A percentile compares a stretch with the other conserved stretches of the same genome.
Conservation (phyloP, 2,113 vertebrate species). For the Catharus bicknelli region DNA sequence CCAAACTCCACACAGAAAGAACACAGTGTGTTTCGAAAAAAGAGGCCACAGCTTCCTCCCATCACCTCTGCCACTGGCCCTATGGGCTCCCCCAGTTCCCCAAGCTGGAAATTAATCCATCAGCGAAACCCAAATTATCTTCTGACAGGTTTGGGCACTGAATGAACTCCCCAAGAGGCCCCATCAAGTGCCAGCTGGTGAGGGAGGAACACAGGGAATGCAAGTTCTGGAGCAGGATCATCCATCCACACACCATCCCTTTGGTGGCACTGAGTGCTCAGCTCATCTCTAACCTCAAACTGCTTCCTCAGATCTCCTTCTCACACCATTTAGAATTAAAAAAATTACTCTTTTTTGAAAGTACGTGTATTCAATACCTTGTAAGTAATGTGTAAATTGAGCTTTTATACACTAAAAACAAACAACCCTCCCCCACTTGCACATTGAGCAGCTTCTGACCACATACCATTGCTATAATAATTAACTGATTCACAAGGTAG, state of each 20-base stretch:
- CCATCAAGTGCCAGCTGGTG: neutral
- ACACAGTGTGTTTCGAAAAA: neutral
- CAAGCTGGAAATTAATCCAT: neutral
- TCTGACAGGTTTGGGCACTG: neutral
- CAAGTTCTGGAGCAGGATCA: no score
- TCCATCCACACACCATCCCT: neutral
- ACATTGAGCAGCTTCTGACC: neutral
- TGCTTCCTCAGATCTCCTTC: neutral
- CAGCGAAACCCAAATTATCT: neutral
- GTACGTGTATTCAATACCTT: neutral
- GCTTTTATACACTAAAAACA: neutral
- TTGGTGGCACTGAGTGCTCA: neutral
- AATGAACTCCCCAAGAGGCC: neutral
- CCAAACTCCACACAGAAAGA: neutral
- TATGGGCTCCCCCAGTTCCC: neutral
- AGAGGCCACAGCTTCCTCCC: neutral
- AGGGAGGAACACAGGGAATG: neutral
- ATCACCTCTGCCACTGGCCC: neutral
- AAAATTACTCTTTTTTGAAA: neutral
- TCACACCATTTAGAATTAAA: neutral
- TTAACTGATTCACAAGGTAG: neutral
- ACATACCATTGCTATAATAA: rapidly evolving
- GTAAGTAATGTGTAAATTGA: neutral
- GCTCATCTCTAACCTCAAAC: neutral
- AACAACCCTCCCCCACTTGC: neutral